Percentiles rank a stretch among this genome's conserved stretches.
Conservation (phyloP, 92 coral and sea anemone species). For the Epizoanthus ramosus region DNA sequence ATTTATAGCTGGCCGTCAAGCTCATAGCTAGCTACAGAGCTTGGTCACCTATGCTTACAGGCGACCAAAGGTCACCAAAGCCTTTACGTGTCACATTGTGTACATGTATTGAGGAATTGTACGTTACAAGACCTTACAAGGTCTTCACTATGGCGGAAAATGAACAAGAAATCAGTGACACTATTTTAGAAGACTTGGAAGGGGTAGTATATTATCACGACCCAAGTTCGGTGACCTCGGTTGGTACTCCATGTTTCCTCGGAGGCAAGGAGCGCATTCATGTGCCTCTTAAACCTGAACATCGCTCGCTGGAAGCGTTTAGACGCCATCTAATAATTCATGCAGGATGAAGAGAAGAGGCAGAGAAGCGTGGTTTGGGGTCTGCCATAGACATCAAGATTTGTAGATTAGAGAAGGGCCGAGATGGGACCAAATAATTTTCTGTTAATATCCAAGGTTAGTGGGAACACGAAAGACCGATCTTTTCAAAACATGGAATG, state of each 20-base stretch:
- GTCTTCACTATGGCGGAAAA: not conserved
- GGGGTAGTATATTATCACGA: constrained; percentile 42
- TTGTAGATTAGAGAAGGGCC: constrained; percentile 43
- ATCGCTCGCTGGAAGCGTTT: constrained; percentile 27
- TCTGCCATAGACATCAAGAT: constrained; percentile 51
- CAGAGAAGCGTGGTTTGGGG: constrained; percentile 58
- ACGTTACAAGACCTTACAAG: too few species aligned
- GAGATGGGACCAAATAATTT: constrained; percentile 18
- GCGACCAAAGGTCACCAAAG: not conserved
- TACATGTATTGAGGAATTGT: not conserved
- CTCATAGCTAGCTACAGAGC: too few species aligned
- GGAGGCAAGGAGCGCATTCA: constrained; percentile 47
- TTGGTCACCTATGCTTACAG: too few species aligned
- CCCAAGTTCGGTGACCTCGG: constrained; percentile 40
- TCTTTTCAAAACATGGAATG: constrained; percentile 14
- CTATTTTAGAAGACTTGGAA: not conserved
- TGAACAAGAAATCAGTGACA: not conserved
- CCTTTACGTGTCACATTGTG: too few species aligned
- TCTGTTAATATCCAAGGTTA: constrained; percentile 10
- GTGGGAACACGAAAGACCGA: constrained; percentile 18
- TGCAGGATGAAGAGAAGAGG: constrained; percentile 48
- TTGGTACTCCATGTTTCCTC: constrained; percentile 32
- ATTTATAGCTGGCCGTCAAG: too few species aligned
- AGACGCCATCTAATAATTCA: constrained; percentile 10
- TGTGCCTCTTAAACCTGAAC: constrained; percentile 22